phyloP scores from a whole-genome alignment of 2,113 vertebrate genomes.

The Diadophis punctatus region DNA sequence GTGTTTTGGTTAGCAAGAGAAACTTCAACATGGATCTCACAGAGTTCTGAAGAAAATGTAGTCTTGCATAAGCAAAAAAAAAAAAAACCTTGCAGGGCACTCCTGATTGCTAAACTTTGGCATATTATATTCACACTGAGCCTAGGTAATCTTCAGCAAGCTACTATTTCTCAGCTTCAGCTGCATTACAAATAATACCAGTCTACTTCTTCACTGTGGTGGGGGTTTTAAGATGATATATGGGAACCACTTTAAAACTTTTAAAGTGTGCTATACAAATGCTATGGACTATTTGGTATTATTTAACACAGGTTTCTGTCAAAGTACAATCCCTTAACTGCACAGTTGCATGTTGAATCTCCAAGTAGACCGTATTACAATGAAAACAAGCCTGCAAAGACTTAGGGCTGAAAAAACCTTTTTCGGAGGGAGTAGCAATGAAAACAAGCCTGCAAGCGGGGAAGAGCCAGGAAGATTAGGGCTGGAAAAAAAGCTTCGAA shows the following conservation, averaged over 20 bases:
- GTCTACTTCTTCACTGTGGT: not conserved
- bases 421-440: too few species aligned
- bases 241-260: not conserved
- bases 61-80: too few species aligned
- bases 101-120: not conserved
- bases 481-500: too few species aligned
- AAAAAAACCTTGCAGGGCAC: not conserved
- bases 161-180: not conserved
- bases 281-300: not conserved
- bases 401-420: too few species aligned
- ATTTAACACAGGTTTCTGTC: conserved; percentile 27
- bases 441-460: too few species aligned
- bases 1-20: not conserved
- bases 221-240: not conserved
- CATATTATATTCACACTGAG: not conserved
- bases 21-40: not conserved
- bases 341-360: conserved; percentile 28
- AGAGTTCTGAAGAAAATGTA: not conserved
- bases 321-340: conserved; percentile 35
- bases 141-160: not conserved
- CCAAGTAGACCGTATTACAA: too few species aligned
- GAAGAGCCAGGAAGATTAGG: too few species aligned
- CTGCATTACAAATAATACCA: not conserved
- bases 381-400: too few species aligned
- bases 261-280: not conserved